phyloP scores from a whole-genome alignment of 2,888 invertebrate species.

The Sesia bembeciformis region DNA sequence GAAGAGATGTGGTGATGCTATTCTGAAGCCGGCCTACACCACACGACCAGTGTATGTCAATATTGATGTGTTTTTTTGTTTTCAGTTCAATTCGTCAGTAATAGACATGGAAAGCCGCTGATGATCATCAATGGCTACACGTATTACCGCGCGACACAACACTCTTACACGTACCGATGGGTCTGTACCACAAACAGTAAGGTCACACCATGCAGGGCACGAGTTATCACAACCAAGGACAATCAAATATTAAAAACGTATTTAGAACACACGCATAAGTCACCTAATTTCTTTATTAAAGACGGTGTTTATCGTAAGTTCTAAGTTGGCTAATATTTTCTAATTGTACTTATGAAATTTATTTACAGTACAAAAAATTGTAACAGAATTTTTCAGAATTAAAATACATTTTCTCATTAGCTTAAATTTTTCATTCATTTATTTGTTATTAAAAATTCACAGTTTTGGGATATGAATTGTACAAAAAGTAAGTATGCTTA shows the following conservation, averaged over 20 bases:
- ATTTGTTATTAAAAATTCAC: too few species aligned
- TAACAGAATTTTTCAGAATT: too few species aligned
- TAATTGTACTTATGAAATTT: too few species aligned
- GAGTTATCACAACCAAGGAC: not conserved
- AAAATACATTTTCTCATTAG: too few species aligned
- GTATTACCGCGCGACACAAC: constrained; percentile 10
- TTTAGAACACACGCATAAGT: not conserved
- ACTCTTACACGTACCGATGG: constrained; percentile 10
- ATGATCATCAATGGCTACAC: constrained; percentile 17
- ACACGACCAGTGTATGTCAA: too few species aligned
- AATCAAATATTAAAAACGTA: not conserved
- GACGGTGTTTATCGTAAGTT: not conserved
- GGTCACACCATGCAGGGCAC: not conserved
- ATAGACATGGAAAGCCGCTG: constrained; percentile 14
- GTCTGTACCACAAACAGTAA: constrained; percentile 13
- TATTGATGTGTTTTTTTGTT: not conserved
- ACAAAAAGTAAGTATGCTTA: too few species aligned
- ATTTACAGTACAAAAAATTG: too few species aligned
- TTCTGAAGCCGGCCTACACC: too few species aligned
- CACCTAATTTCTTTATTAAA: constrained; percentile 1
- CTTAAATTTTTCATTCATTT: too few species aligned
- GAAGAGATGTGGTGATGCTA: too few species aligned
- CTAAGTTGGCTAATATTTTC: too few species aligned
- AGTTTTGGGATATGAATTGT: too few species aligned
- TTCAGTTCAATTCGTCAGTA: constrained; percentile 18